These are phyloP conservation scores for Mus spretus DNA, from an alignment of 2,797 vertebrate species.

Conservation along the genomic window DNA sequence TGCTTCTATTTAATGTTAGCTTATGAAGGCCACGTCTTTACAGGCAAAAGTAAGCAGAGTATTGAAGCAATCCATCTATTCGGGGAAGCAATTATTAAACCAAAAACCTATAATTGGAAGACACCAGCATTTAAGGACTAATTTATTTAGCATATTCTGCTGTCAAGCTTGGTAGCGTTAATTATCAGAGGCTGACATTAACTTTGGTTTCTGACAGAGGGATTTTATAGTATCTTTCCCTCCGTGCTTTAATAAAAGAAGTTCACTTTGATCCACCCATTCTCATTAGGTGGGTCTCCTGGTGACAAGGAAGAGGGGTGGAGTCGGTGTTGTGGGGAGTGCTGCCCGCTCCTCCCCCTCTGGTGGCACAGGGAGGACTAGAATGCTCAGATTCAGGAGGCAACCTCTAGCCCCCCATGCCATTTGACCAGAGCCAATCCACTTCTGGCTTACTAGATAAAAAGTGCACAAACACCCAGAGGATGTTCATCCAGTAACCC, in stretches of 20 bases:
- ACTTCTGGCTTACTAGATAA: conserved; percentile 51
- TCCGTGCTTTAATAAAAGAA: conserved; percentile 46
- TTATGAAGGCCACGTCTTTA: conserved; percentile 59
- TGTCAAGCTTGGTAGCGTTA: conserved; percentile 74
- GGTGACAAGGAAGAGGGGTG: not conserved
- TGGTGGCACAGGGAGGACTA: not conserved
- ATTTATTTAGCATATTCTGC: conserved; percentile 77
- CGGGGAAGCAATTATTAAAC: conserved; percentile 69
- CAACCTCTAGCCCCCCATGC: not conserved
- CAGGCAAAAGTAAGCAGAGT: conserved; percentile 67
- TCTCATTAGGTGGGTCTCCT: not conserved
- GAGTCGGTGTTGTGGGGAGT: not conserved
- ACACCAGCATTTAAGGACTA: conserved; percentile 74
- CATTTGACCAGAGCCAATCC: conserved; percentile 35
- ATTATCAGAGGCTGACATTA: conserved; percentile 72
- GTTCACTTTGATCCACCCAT: conserved; percentile 12
- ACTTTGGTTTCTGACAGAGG: conserved; percentile 73
- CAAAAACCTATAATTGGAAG: conserved; percentile 78
- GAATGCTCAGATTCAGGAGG: conserved; percentile 22
- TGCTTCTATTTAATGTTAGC: conserved; percentile 15
- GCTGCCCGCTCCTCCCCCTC: not conserved
- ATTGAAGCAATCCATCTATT: conserved; percentile 60
- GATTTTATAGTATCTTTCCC: conserved; percentile 48
- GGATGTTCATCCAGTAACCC: not conserved
- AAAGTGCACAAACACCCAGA: conserved; percentile 60